phyloP scores from a whole-genome alignment of 2,113 vertebrate species.

The Poeciliopsis turrubarensis region DNA sequence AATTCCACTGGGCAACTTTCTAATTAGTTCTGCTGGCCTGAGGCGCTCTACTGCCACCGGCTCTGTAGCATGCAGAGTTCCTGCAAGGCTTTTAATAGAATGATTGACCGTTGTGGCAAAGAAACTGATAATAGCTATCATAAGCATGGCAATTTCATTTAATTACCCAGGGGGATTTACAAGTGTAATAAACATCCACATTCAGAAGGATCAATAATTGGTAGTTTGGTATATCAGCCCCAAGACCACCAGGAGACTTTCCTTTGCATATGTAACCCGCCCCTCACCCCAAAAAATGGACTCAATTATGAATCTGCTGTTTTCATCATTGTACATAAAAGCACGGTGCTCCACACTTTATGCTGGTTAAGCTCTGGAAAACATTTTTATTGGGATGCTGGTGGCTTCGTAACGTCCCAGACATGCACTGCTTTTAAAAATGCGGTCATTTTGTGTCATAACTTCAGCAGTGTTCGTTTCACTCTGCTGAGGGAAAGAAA shows the following conservation, averaged over 20 bases:
- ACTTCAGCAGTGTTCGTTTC: conserved; percentile 56
- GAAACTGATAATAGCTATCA: conserved; percentile 76
- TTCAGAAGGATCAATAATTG: conserved; percentile 79
- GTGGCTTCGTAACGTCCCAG: conserved; percentile 11
- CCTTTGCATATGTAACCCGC: conserved; percentile 29
- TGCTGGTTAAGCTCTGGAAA: conserved; percentile 3
- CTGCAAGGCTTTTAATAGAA: conserved; percentile 72
- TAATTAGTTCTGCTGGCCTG: conserved; percentile 81
- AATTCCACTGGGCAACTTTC: conserved; percentile 80
- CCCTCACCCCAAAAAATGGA: conserved; percentile 5
- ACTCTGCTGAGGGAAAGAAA: conserved; percentile 58
- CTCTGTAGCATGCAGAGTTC: conserved; percentile 68
- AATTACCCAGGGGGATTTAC: conserved; percentile 77
- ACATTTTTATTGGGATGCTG: conserved; percentile 18
- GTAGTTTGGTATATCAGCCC: conserved; percentile 68
- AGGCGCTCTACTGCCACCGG: conserved; percentile 71
- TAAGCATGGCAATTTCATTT: conserved; percentile 74
- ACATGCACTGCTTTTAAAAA: conserved; percentile 34
- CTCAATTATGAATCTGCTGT: not conserved
- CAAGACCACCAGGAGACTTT: conserved; percentile 32
- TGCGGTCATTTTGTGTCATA: conserved; percentile 34
- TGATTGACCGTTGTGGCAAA: conserved; percentile 77
- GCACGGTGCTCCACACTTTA: not conserved
- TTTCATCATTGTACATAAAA: not conserved
- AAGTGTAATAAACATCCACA: conserved; percentile 76